Base-by-base conservation (phyloP, 2,113 vertebrate genomes). In the Corydoras sp. region DNA sequence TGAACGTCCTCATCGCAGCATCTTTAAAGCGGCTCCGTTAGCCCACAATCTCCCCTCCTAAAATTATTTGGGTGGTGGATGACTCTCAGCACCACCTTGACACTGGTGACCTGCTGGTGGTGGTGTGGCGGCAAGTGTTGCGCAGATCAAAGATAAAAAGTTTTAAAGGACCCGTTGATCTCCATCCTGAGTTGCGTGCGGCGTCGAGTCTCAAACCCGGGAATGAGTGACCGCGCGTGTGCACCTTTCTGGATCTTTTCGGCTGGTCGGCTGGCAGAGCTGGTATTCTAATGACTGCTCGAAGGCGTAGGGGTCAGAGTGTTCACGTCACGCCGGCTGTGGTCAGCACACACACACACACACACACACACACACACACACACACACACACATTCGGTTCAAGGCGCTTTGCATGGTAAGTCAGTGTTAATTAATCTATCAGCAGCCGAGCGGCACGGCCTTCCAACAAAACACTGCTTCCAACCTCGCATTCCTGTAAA, bases 381-480 rank as follows among this genome's bases (percentile, higher is more conserved):
- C 78, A 83, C 80, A 50, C 78, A 83, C 81, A 64, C 77, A 85
- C 79, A 56, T 79, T 80, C 74, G 60, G 82, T 86, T 85, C 84
- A 88, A 84, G 85, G 83, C 80, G 81, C 84, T 88, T 88, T 86
- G 86, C 84, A 85, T 85, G 82, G 72, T 88, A 89, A 87, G 88
- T 88, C 88, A 87, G 69, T 89, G 86, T 88, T 88, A 88, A 90
- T 89, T 88, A 86, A 87, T 88, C 83, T 86, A 86, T 86, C 80
- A 80, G 81, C 81, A 80, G 84, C 73, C 6, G 85, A 79, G 85
- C 84, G 77, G 75, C 75, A 74, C 53, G 73, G 80, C 79, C 61
- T 32, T 81, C 82, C 76, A 75, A 69, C 32, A 65, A 73, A 76
- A 64, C 71, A 75, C 51, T 5, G 48, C 14, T 53, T 70, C 56